Base-by-base conservation (phyloP, 2,113 vertebrate genomes). In the Neodon shergylaensis region DNA sequence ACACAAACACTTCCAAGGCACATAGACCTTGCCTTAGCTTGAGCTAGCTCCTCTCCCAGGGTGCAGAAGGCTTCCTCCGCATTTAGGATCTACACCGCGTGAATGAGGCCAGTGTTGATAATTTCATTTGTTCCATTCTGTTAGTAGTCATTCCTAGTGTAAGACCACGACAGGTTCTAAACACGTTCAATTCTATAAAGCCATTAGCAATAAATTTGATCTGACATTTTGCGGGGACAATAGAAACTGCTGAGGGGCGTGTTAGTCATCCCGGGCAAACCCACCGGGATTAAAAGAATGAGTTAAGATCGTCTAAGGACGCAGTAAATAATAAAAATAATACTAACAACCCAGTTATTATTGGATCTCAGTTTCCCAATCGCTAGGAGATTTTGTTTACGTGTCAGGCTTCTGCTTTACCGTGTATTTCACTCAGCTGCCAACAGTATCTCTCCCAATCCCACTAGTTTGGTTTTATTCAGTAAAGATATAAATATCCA, bases 131-230 rank as follows among this genome's bases (percentile, higher is more conserved):
- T 95, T 92, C 95, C 85, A 92, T 97, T 96, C 89, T 88, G 88
- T 94, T 85, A 95, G 88, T 68, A 86, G 93, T 68, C 70, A 92
- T 92, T 97, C 78, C 87, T 87, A 93, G 92, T 94, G 94, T 88
- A 97, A 96, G 93, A 42, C 66, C 49, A 88, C 68, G 94, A 61
- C 96, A 95, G 94, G 95, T 97, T 97, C 95, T 96, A 95, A 96
- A 92, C 97, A 96, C 33, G 89, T 76, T 94, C 74, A 94, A 82
- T 95, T 96, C 93, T 94, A 92, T 96, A 95, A 95, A 95, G 85
- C 89, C 92, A 97, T 97, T 98, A 97, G 96, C 82, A 94, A 93
- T 94, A 95, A 83, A 97, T 96, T 97, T 95, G 97, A 93, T 95
- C 92, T 63, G 78, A 95, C 96, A 96, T 96, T 86, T 97, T 92